Evolutionary conservation across 2,797 vertebrate species (phyloP).

Genomic region (Onychomys torridus): DNA sequence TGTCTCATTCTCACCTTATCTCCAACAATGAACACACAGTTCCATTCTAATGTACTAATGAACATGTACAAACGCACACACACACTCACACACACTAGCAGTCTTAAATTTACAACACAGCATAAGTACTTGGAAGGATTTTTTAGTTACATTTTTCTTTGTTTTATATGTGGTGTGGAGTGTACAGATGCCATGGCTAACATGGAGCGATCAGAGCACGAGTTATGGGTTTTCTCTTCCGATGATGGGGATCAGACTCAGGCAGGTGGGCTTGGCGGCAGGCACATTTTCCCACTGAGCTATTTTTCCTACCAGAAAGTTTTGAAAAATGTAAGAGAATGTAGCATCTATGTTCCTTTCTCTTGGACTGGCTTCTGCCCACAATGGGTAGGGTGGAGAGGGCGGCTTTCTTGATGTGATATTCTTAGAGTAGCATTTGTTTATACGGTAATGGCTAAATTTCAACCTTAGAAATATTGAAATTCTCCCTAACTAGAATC

Average conservation of each 20-base stretch:
- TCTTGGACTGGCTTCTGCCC: background rate
- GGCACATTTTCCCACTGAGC: background rate
- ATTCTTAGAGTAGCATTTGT: background rate
- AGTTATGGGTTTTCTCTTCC: background rate
- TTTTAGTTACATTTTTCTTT: background rate
- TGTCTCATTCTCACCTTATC: background rate
- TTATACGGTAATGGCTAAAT: background rate
- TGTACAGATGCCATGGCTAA: too few relatives aligned
- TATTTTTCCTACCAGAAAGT: background rate
- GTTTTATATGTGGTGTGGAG: background rate
- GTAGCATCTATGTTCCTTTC: background rate
- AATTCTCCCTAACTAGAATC: conserved; percentile 15
- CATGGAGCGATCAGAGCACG: background rate
- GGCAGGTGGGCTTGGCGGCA: background rate
- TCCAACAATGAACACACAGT: background rate
- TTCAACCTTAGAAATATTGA: background rate
- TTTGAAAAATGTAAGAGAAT: conserved; percentile 17
- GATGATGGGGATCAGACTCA: background rate
- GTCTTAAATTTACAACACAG: background rate
- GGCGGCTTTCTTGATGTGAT: background rate
- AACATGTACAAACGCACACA: background rate
- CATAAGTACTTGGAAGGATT: background rate
- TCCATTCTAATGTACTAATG: conserved; percentile 1
- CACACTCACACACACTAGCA: background rate
- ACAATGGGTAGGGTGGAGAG: background rate